Percentiles rank a stretch among this genome's conserved stretches.
Conservation (phyloP, 1,140 invertebrate species). For the Drosophila pruinosa region DNA sequence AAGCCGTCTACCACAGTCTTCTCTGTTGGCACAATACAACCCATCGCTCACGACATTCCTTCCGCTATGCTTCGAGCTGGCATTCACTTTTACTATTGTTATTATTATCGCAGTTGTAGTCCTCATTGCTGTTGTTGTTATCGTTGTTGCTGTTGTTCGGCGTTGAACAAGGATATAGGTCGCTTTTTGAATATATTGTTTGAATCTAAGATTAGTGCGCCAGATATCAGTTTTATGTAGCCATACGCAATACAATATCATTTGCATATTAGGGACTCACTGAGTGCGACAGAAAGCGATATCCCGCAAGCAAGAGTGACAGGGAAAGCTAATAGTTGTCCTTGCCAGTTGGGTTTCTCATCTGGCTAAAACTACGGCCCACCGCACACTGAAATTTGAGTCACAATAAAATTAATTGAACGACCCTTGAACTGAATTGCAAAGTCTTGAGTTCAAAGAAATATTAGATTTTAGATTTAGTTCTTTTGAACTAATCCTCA, state of each 20-base stretch:
- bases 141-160: conserved; percentile 33
- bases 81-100: conserved; percentile 69
- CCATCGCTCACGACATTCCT: conserved; percentile 51
- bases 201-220: conserved; percentile 75
- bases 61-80: conserved; percentile 46
- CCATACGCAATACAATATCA: conserved; percentile 55
- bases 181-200: conserved; percentile 80
- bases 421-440: too few relatives aligned
- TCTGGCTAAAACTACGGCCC: too few relatives aligned
- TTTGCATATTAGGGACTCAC: conserved; percentile 45
- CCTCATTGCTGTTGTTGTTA: conserved; percentile 40
- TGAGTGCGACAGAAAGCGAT: conserved; percentile 2
- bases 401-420: too few relatives aligned
- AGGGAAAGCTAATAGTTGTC: conserved; percentile 5
- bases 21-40: conserved; percentile 22
- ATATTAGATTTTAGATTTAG: too few relatives aligned
- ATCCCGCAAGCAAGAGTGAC: not conserved
- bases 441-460: too few relatives aligned
- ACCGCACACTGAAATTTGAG: too few relatives aligned
- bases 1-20: too few relatives aligned
- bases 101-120: conserved; percentile 68
- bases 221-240: conserved; percentile 73
- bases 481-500: too few relatives aligned
- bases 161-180: conserved; percentile 72
- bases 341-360: not conserved